Percentiles rank a stretch among this genome's conserved stretches.
Conservation (phyloP, 2,888 invertebrate genomes). For the Ctena decussata region DNA sequence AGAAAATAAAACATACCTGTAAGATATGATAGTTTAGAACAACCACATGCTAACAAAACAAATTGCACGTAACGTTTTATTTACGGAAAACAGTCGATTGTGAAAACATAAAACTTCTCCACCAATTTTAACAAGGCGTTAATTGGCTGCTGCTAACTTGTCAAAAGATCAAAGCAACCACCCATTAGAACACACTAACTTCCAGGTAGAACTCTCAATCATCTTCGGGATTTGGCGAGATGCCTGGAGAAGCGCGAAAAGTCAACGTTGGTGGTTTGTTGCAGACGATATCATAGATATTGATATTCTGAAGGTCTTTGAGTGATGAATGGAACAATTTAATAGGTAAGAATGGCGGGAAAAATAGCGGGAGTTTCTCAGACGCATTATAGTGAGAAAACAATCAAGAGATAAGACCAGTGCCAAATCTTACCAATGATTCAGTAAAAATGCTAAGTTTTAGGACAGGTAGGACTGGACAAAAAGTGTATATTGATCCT, state of each 20-base stretch:
- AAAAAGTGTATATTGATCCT: too few relatives aligned
- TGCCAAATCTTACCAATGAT: neutral
- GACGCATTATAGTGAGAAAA: neutral
- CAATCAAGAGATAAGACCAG: neutral
- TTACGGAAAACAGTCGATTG: neutral
- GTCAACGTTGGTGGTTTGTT: constrained; percentile 45
- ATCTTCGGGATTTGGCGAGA: neutral
- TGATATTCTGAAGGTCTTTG: neutral
- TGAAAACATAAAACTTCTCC: neutral
- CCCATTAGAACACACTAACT: neutral
- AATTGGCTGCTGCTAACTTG: neutral
- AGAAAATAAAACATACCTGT: neutral
- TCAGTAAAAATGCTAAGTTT: too few relatives aligned
- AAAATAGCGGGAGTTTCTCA: constrained; percentile 6
- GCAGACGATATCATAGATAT: constrained; percentile 33
- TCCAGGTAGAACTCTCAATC: neutral
- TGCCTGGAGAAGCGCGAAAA: neutral
- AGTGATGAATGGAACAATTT: constrained; percentile 47
- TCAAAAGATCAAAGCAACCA: neutral
- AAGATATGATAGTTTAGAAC: neutral
- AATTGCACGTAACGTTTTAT: neutral
- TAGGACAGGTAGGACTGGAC: too few relatives aligned
- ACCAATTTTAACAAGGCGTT: neutral
- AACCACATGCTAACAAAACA: neutral
- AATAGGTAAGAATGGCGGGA: constrained; percentile 43